Evolutionary conservation across 2,888 invertebrate genomes (phyloP), one percentile per base, ranked within the genome.

Genomic region (Drosophila ochracea): DNA sequence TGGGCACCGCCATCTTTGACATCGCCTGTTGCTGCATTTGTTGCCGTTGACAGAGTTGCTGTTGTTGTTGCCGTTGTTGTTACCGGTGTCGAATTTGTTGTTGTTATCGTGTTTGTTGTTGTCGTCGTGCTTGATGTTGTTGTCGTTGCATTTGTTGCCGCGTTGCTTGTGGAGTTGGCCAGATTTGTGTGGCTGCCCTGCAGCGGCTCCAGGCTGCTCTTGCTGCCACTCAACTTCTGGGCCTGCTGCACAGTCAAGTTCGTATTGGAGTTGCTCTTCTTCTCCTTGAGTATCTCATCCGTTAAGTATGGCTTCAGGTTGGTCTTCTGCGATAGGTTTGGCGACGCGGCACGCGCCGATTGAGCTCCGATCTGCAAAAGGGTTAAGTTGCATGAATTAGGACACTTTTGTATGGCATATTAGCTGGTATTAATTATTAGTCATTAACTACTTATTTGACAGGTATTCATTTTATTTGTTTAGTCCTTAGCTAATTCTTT

Each of bases 321-420:
- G 11, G 88, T 73, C 66, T 92, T 91, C 67, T 93, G 93, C 28
- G 92, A 92, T 4, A 93, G 91, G 84, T 93, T 93, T 0, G 93
- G 93, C 4, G 94, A 93, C 7, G 92, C 92, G 33, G 93, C 92
- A 33, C 94, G 88, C 4, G 83, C 90, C 25, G 91, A 92, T 68
- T 93, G 94, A 16, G 89, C 90, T 5, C 93, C 93, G 68, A 93
- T 82, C 93, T 93, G 64, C 9, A 21, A 62, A 37, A 30, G 5
- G 16, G 28, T 63, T n/a, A 25, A 19, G 11, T 0, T 21, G 4
- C 0, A 59, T 54, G 3, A 41, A 47, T 54, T 7, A 21, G 0
- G 21, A 43, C 3, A 13, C 21, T 6, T 43, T 21, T 47, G 2
- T 13, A 4, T 7, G 33, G 13, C 33, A 1, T 21, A 47, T 2